phyloP scores from a whole-genome alignment of 2,113 vertebrate genomes.

The Plecotus auritus region DNA sequence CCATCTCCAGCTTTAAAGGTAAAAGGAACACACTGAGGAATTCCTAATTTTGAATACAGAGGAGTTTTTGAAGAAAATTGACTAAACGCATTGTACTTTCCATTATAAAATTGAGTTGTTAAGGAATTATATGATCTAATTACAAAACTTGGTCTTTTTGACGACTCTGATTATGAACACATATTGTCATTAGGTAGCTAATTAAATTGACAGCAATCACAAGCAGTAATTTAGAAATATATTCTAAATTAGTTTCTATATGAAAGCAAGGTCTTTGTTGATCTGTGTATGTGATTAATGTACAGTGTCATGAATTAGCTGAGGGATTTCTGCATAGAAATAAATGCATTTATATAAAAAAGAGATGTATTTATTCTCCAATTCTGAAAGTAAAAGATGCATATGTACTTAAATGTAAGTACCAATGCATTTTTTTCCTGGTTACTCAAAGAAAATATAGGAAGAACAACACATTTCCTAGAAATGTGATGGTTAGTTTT shows the following conservation, averaged over 20 bases:
- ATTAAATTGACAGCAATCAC: constrained; percentile 81
- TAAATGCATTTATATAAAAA: constrained; percentile 25
- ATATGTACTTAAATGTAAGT: neutral
- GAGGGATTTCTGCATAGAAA: constrained; percentile 68
- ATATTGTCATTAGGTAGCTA: constrained; percentile 82
- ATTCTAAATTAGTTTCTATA: constrained; percentile 80
- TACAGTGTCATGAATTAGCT: constrained; percentile 74
- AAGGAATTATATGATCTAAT: constrained; percentile 80
- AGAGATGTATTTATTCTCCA: neutral
- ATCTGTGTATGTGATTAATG: constrained; percentile 77
- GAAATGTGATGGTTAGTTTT: neutral
- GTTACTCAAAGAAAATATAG: neutral
- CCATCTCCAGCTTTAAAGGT: constrained; percentile 73
- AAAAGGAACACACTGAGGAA: constrained; percentile 76
- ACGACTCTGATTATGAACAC: constrained; percentile 82
- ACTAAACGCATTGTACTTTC: constrained; percentile 69
- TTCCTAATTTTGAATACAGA: constrained; percentile 76
- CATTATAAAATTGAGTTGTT: constrained; percentile 80
- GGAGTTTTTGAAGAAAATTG: constrained; percentile 73
- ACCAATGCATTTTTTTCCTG: neutral
- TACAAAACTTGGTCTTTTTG: constrained; percentile 81
- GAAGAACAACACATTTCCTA: neutral
- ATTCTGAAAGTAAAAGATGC: neutral
- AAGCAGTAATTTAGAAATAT: constrained; percentile 81
- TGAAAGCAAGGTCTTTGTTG: constrained; percentile 79